phyloP scores from a whole-genome alignment of 1,140 invertebrate genomes.

The Drosophila takahashii region DNA sequence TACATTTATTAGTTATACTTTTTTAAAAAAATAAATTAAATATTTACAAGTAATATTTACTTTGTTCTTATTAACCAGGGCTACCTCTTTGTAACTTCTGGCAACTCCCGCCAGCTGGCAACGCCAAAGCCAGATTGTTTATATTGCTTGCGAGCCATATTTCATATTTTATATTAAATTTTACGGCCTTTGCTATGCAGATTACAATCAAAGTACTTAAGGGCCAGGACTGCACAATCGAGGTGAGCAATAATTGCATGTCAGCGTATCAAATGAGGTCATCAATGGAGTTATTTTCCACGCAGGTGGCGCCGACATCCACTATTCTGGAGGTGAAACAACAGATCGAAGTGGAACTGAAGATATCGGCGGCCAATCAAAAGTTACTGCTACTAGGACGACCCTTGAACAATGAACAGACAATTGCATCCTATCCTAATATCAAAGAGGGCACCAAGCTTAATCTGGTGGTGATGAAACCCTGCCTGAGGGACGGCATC shows the following conservation, averaged over 20 bases:
- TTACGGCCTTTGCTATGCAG: slow-evolving; percentile 78
- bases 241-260: slow-evolving; percentile 63
- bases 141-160: slow-evolving; percentile 41
- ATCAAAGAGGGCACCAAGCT: slow-evolving; percentile 86
- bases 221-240: slow-evolving; percentile 85
- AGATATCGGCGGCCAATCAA: slow-evolving; percentile 85
- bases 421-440: slow-evolving; percentile 85
- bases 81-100: not conserved
- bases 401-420: slow-evolving; percentile 85
- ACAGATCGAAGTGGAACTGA: slow-evolving; percentile 84
- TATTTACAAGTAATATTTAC: not conserved
- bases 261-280: not conserved
- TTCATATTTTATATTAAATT: slow-evolving; percentile 13
- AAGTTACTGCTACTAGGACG: slow-evolving; percentile 85
- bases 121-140: slow-evolving; percentile 41
- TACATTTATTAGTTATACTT: too few relatives aligned
- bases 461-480: slow-evolving; percentile 85
- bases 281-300: not conserved
- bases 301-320: slow-evolving; percentile 77
- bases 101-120: slow-evolving; percentile 23
- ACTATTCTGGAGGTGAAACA: slow-evolving; percentile 85
- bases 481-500: slow-evolving; percentile 84
- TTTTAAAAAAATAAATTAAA: not conserved
- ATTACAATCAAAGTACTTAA: slow-evolving; percentile 85
- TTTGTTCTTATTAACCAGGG: not conserved